Percentiles rank a stretch among this genome's conserved stretches.
phyloP scores from a whole-genome alignment of 2,888 invertebrate genomes.

The Euplexia lucipara region DNA sequence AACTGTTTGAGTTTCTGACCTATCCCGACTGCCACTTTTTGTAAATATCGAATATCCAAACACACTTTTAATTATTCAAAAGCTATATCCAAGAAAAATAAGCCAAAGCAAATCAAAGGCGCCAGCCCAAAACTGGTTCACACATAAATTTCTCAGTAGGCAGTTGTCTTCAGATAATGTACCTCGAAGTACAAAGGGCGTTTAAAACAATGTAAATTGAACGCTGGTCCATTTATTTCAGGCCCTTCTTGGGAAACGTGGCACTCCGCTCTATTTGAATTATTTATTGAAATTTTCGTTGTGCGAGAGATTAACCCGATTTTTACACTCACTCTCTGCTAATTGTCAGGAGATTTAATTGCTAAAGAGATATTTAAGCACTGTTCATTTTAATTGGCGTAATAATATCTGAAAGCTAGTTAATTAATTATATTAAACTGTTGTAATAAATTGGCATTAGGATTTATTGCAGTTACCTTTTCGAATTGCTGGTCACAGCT shows the following conservation, averaged over 20 bases:
- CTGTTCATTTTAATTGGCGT: neutral
- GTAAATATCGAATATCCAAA: too few species aligned
- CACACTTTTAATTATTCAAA: neutral
- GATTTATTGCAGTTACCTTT: neutral
- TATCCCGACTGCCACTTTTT: too few species aligned
- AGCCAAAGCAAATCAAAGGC: conserved; percentile 18
- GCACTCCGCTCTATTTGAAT: conserved; percentile 44
- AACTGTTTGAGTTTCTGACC: too few species aligned
- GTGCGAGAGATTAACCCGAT: conserved; percentile 34
- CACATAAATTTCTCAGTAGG: conserved; percentile 41
- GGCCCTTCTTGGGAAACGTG: conserved; percentile 27
- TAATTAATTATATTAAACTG: neutral
- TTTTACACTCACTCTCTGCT: conserved; percentile 31
- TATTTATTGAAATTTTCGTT: conserved; percentile 51
- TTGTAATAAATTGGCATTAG: neutral
- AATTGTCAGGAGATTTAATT: conserved; percentile 27
- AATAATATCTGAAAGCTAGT: conserved; percentile 3
- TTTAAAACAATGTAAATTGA: conserved; percentile 59
- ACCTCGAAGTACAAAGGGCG: conserved; percentile 46
- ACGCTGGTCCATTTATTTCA: conserved; percentile 44
- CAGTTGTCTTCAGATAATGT: conserved; percentile 45
- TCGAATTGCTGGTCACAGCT: neutral
- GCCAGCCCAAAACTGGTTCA: conserved; percentile 18
- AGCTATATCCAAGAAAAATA: neutral
- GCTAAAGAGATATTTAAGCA: neutral